These are phyloP conservation scores for Zaprionus africanus DNA, from an alignment of 1,140 invertebrate species.

Conservation along the genomic window DNA sequence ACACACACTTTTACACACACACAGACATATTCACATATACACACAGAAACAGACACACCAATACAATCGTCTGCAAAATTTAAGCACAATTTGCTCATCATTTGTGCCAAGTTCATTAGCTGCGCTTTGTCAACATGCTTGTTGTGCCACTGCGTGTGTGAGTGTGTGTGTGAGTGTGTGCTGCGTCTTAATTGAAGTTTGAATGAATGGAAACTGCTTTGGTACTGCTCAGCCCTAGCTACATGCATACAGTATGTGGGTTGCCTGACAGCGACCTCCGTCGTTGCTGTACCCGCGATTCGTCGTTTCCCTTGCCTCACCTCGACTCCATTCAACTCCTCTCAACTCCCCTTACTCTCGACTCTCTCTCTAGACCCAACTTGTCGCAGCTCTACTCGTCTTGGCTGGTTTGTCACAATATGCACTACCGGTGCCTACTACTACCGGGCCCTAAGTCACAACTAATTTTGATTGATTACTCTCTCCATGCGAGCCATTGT, in stretches of 20 bases:
- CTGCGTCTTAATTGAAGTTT: slow-evolving; percentile 42
- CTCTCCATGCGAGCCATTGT: not conserved
- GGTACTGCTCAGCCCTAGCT: not conserved
- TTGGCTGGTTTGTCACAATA: slow-evolving; percentile 50
- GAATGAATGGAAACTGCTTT: slow-evolving; percentile 30
- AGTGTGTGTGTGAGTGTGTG: slow-evolving; percentile 1
- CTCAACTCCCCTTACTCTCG: not conserved
- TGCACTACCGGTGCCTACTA: slow-evolving; percentile 41
- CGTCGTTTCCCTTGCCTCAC: not conserved
- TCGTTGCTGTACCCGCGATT: not conserved
- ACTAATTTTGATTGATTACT: slow-evolving; percentile 66
- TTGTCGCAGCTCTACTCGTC: not conserved
- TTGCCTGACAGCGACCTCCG: slow-evolving; percentile 1
- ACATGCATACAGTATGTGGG: not conserved
- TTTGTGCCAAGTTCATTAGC: slow-evolving; percentile 33
- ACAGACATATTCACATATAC: not conserved
- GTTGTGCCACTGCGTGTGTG: not conserved
- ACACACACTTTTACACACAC: not conserved
- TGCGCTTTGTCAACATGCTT: slow-evolving; percentile 32
- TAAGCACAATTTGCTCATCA: slow-evolving; percentile 20
- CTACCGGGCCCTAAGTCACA: slow-evolving; percentile 42
- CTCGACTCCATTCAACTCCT: not conserved
- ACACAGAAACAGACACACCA: slow-evolving; percentile 1
- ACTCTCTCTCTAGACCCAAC: too few relatives aligned
- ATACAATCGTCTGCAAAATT: not conserved